phyloP scores from a whole-genome alignment of 2,797 vertebrate species.

The Oreortyx pictus region DNA sequence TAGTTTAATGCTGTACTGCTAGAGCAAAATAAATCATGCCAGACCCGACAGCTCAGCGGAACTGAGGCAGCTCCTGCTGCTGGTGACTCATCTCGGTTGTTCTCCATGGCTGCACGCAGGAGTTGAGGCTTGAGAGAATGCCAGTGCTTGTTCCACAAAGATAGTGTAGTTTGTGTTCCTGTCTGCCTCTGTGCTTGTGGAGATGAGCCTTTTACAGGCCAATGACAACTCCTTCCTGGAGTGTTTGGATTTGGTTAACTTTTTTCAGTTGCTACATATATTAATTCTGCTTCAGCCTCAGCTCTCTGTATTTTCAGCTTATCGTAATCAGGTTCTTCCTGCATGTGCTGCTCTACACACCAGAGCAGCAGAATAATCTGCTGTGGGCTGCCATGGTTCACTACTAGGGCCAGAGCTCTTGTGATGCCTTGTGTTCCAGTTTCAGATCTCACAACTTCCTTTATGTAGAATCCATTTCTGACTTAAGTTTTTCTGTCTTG shows the following conservation, averaged over 20 bases:
- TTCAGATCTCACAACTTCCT: background rate
- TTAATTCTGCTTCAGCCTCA: background rate
- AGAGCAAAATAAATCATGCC: background rate
- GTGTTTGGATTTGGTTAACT: background rate
- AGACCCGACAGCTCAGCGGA: background rate
- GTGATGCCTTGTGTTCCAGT: background rate
- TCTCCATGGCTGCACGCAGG: background rate
- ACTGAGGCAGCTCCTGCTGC: background rate
- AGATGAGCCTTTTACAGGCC: background rate
- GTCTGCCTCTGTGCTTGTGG: too few relatives aligned
- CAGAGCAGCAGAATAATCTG: background rate
- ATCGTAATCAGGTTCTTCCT: background rate
- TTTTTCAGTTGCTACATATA: background rate
- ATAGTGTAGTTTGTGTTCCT: background rate
- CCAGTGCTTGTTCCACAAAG: background rate
- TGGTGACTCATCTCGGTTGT: rapidly evolving
- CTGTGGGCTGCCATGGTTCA: background rate
- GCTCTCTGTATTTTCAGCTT: background rate
- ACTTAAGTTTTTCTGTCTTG: background rate
- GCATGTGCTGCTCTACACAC: background rate
- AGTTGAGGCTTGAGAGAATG: background rate
- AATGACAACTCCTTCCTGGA: background rate
- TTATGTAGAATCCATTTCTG: background rate
- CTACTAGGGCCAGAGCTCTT: background rate
- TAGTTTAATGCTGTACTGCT: background rate